A percentile compares a stretch with the other conserved stretches of the same genome.
Conservation (phyloP, 30 jellyfish, hydroid and myxozoan species). For the Chrysaora quinquecirrha region DNA sequence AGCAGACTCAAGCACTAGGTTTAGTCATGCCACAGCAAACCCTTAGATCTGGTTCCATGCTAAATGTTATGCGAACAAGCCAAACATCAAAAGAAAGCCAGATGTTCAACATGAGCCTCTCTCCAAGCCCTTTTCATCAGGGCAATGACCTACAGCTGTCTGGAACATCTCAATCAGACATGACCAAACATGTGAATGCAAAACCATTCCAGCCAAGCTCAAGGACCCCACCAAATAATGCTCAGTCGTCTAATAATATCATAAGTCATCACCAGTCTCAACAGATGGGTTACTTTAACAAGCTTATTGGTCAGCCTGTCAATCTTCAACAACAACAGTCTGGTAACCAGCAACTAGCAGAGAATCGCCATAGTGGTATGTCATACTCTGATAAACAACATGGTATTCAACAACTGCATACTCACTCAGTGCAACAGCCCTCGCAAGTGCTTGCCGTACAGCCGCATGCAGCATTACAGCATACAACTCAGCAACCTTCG, state of each 20-base stretch:
- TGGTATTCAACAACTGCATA: conserved; percentile 27
- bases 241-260: conserved; percentile 64
- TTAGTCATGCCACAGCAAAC: conserved; percentile 75
- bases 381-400: conserved; percentile 53
- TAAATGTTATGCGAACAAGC: conserved; percentile 53
- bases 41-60: conserved; percentile 58
- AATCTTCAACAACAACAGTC: conserved; percentile 45
- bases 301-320: conserved; percentile 43
- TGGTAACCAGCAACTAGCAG: conserved; percentile 8
- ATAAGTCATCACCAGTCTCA: conserved; percentile 58
- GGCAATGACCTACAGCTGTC: conserved; percentile 40
- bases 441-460: conserved; percentile 64
- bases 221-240: conserved; percentile 95
- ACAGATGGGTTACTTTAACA: conserved; percentile 46
- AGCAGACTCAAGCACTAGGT: conserved; percentile 69
- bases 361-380: conserved; percentile 34
- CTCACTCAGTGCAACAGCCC: conserved; percentile 45
- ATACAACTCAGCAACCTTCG: conserved; percentile 16
- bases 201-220: conserved; percentile 98
- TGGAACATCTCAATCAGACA: conserved; percentile 78
- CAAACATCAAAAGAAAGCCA: conserved; percentile 50
- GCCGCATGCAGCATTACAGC: conserved; percentile 62
- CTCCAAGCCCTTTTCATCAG: conserved; percentile 61
- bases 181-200: conserved; percentile 94
- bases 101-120: conserved; percentile 55